Evolutionary conservation across 2,888 invertebrate genomes (phyloP).

Genomic region (Drosophila melanosoma): DNA sequence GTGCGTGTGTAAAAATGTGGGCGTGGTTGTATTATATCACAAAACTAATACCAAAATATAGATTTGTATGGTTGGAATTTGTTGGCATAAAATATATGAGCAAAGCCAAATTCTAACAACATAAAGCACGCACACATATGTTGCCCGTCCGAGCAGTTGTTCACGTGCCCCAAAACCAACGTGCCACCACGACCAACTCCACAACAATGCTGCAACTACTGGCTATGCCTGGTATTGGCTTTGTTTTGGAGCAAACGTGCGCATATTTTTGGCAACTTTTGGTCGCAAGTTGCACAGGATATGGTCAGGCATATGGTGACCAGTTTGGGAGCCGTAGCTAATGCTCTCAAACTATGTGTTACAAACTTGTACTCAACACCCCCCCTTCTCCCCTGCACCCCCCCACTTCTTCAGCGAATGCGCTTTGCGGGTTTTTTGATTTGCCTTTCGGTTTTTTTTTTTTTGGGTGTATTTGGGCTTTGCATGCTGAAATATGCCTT

Average conservation of each 20-base stretch:
- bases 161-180: neutral
- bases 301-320: slow-evolving; percentile 65
- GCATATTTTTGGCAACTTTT: slow-evolving; percentile 78
- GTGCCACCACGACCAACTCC: neutral
- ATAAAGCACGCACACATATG: slow-evolving; percentile 64
- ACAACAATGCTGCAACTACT: neutral
- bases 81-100: slow-evolving; percentile 74
- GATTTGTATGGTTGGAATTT: slow-evolving; percentile 57
- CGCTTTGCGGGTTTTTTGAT: slow-evolving; percentile 67
- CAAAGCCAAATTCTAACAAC: slow-evolving; percentile 40
- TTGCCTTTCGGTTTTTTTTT: slow-evolving; percentile 53
- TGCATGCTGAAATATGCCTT: slow-evolving; percentile 76
- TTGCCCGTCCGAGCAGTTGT: slow-evolving; percentile 20
- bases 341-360: slow-evolving; percentile 49
- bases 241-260: slow-evolving; percentile 74
- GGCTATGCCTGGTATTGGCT: slow-evolving; percentile 30
- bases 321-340: slow-evolving; percentile 18
- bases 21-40: slow-evolving; percentile 51
- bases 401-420: slow-evolving; percentile 17
- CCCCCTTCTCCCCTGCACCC: neutral
- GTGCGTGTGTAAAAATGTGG: neutral
- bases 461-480: slow-evolving; percentile 38
- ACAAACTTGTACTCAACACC: slow-evolving; percentile 12
- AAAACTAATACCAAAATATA: slow-evolving; percentile 55
- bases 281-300: slow-evolving; percentile 76